These are phyloP conservation scores for Eulemur coronatus DNA, from an alignment of 2,797 vertebrate genomes.

Conservation along the genomic window DNA sequence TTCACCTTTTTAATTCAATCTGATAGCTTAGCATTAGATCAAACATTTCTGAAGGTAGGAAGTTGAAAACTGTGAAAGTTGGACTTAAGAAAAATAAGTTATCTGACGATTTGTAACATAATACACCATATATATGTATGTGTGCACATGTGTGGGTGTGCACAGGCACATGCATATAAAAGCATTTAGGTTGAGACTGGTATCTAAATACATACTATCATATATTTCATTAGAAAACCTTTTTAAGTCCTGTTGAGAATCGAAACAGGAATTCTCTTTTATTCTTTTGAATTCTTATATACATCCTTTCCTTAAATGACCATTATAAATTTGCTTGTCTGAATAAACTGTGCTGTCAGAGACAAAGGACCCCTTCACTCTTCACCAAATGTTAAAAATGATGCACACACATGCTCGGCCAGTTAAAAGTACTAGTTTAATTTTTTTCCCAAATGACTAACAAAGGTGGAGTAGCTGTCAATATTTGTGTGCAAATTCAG, in stretches of 20 bases:
- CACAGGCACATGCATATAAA: background rate
- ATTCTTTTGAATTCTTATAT: background rate
- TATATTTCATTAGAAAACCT: background rate
- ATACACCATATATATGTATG: background rate
- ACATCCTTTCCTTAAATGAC: background rate
- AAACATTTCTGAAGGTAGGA: background rate
- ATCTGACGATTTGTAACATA: background rate
- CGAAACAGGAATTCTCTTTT: background rate
- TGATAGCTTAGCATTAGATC: constrained; percentile 20
- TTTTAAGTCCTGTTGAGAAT: background rate
- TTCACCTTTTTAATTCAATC: background rate
- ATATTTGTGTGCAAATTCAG: background rate
- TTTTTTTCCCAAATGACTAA: background rate
- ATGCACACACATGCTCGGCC: background rate
- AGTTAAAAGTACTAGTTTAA: background rate
- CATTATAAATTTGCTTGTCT: background rate
- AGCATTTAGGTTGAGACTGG: background rate
- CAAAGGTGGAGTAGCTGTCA: background rate
- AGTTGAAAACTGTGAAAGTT: background rate
- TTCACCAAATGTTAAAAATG: background rate
- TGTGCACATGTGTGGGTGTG: no score
- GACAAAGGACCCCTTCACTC: no score
- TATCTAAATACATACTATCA: background rate
- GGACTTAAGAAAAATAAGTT: background rate
- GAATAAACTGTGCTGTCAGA: background rate